These are phyloP conservation scores for Hippocampus abdominalis DNA, from an alignment of 2,113 vertebrate species.

Conservation along the genomic window DNA sequence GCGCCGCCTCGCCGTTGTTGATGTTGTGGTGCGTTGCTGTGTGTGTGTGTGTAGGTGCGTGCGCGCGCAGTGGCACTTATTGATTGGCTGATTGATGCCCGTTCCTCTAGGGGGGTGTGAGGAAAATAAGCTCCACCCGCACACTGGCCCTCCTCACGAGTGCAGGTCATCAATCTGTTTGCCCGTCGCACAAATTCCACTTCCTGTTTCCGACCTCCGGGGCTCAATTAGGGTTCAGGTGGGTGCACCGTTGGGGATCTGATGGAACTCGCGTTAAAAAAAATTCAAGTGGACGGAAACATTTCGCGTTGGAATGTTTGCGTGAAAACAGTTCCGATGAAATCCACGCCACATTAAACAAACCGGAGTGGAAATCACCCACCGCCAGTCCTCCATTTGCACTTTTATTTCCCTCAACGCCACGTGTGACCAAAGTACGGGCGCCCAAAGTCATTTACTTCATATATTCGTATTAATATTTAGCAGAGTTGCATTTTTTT, in stretches of 20 bases:
- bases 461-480: neutral
- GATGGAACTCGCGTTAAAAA: conserved; percentile 71
- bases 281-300: conserved; percentile 69
- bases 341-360: conserved; percentile 53
- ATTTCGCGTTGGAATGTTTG: conserved; percentile 84
- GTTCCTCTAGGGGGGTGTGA: conserved; percentile 84
- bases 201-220: conserved; percentile 62
- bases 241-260: conserved; percentile 85
- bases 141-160: conserved; percentile 83
- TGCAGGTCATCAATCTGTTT: conserved; percentile 18
- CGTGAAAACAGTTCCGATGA: conserved; percentile 76
- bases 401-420: conserved; percentile 3
- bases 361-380: neutral
- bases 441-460: neutral
- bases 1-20: conserved; percentile 10
- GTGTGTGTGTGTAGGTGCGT: neutral
- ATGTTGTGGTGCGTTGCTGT: neutral
- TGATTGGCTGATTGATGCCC: conserved; percentile 50
- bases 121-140: conserved; percentile 79
- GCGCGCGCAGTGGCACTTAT: conserved; percentile 31
- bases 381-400: neutral
- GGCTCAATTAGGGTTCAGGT: conserved; percentile 85
- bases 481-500: too few relatives aligned
- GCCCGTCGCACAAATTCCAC: conserved; percentile 8
- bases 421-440: neutral